Evolutionary conservation across 2,113 vertebrate species (phyloP).

Genomic region (Upupa epops): DNA sequence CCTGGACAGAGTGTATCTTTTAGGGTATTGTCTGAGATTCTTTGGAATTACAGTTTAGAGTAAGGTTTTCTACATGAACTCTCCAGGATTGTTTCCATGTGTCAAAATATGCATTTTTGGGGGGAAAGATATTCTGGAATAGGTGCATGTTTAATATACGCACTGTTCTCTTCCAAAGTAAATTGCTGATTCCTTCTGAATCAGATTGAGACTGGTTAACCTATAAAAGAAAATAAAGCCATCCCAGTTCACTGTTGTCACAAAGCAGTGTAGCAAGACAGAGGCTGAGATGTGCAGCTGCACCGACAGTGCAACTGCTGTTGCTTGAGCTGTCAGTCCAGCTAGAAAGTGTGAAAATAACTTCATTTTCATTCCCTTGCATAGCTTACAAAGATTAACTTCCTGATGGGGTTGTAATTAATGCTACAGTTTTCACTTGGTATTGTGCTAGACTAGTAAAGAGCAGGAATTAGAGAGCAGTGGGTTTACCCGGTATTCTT

Average conservation of each 20-base stretch:
- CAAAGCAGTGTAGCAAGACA: neutral
- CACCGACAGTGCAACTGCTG: neutral
- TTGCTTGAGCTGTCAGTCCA: neutral
- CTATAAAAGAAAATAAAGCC: neutral
- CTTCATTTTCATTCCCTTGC: neutral
- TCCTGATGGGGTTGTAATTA: neutral
- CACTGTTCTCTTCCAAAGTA: fast-evolving
- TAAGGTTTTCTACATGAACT: neutral
- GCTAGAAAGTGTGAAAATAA: neutral
- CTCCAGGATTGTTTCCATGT: neutral
- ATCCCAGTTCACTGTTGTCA: neutral
- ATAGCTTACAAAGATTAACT: neutral
- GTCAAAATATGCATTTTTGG: fast-evolving
- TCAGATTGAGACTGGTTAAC: neutral
- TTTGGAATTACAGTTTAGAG: neutral
- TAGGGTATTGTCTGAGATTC: neutral
- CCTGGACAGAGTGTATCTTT: neutral
- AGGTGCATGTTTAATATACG: neutral
- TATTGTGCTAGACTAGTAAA: neutral
- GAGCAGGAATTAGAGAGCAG: neutral
- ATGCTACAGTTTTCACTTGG: neutral
- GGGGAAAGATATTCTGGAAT: neutral
- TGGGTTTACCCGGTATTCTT: neutral
- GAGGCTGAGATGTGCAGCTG: neutral
- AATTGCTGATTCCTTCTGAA: neutral